Evolutionary conservation across 2,797 vertebrate species (phyloP).

Genomic region (Xenentodon cancila): DNA sequence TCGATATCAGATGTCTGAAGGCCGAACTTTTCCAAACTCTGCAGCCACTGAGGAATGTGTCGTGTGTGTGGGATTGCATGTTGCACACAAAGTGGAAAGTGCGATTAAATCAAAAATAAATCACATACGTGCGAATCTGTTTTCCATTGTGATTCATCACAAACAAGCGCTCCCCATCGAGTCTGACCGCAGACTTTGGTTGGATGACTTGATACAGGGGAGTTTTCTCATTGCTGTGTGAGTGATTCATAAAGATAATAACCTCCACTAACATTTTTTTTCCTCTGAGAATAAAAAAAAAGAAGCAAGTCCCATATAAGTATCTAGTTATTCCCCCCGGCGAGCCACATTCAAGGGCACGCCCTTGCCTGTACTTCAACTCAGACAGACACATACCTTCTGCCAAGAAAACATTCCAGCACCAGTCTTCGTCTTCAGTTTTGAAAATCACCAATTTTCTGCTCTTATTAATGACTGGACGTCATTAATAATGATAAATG

Average conservation of each 20-base stretch:
- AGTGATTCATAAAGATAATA: conserved; percentile 34
- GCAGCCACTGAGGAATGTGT: conserved; percentile 53
- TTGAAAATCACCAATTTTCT: neutral
- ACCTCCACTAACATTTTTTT: conserved; percentile 26
- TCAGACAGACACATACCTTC: conserved; percentile 4
- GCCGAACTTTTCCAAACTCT: conserved; percentile 14
- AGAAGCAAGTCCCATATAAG: conserved; percentile 28
- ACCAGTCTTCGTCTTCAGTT: conserved; percentile 5
- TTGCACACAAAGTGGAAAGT: conserved; percentile 14
- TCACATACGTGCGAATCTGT: conserved; percentile 1
- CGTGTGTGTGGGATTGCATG: conserved; percentile 28
- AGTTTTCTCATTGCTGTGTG: conserved; percentile 10
- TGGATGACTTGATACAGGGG: conserved; percentile 16
- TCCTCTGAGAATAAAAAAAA: conserved; percentile 34
- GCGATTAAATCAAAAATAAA: neutral
- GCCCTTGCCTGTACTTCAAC: conserved; percentile 42
- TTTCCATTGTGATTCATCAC: conserved; percentile 36
- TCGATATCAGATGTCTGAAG: too few relatives aligned
- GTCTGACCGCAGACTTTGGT: conserved; percentile 35
- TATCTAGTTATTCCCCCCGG: conserved; percentile 27
- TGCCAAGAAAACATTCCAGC: conserved; percentile 51
- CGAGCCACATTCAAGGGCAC: conserved; percentile 35
- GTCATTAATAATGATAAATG: neutral
- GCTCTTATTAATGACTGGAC: neutral
- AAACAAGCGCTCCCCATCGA: conserved; percentile 43